A percentile compares a stretch with the other conserved stretches of the same genome.
These are phyloP conservation scores for Rapana venosa DNA, from an alignment of 2,888 invertebrate genomes.

Conservation along the genomic window DNA sequence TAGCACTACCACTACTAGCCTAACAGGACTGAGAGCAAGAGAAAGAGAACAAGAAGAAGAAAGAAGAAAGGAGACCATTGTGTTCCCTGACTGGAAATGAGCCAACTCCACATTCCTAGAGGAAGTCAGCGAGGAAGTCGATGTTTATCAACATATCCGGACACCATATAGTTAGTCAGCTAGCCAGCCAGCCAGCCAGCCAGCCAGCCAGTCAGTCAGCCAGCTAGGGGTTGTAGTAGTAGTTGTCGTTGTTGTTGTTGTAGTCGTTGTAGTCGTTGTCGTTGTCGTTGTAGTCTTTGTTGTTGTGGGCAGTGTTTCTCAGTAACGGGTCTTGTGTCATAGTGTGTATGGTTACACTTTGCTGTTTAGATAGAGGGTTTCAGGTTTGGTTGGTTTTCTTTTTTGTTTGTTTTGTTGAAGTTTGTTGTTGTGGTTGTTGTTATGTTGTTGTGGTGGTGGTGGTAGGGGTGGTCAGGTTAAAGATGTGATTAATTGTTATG, in stretches of 20 bases:
- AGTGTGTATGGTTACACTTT: not conserved
- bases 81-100: not conserved
- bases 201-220: not conserved
- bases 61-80: slow-evolving; percentile 6
- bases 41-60: not conserved
- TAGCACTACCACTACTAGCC: not conserved
- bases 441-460: too few species aligned
- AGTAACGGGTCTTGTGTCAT: not conserved
- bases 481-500: too few species aligned
- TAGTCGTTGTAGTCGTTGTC: not conserved
- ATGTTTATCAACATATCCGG: not conserved
- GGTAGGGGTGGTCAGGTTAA: too few species aligned
- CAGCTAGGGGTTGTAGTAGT: not conserved
- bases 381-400: too few species aligned
- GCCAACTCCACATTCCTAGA: not conserved
- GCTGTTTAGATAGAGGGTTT: not conserved
- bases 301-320: not conserved
- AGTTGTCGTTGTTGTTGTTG: not conserved
- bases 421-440: too few species aligned
- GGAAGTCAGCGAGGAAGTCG: slow-evolving; percentile 12
- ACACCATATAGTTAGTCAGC: not conserved
- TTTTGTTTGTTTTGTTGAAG: too few species aligned
- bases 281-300: not conserved
- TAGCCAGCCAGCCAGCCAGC: too few species aligned
- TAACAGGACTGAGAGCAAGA: not conserved